Base-by-base conservation (phyloP, 2,113 vertebrate genomes). In the Dasyurus viverrinus region DNA sequence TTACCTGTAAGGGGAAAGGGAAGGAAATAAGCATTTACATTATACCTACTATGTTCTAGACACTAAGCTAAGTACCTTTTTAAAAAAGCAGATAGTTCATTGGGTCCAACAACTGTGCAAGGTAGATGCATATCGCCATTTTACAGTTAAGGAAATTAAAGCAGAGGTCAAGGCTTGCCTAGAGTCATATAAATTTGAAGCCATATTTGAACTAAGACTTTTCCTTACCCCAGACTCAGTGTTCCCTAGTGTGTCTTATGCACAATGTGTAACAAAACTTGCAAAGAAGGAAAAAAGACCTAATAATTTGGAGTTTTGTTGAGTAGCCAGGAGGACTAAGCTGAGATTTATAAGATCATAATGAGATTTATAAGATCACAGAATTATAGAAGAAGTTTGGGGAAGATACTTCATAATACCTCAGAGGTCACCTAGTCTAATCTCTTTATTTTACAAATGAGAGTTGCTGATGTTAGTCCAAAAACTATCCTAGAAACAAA, bases 11-110 rank as follows among this genome's bases (percentile, higher is more conserved):
- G 12, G 60, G 53, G 89, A 89, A 46, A 2, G 22, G 93, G 24
- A 68, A 92, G 92, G 93, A 92, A 93, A 76, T 90, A 92, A 46
- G 19, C 89, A 26, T 55, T 91, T n/a, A 84, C 0, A 84, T 42
- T 42, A 36, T 42, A 8, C 5, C 12, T n/a, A 19, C 60, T n/a
- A 76, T 23, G 16, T 84, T 76, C 60, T n/a, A 76, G 3, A 3
- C 36, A n/a, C 36, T 76, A 16, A 84, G 8, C 1, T 42, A 84
- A 42, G 2, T 84, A 11, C 16, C 68, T 42, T 23, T 54, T 76
- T 22, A 22, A 3, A 12, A 11, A 68, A 68, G 12, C 9, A 60
- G n/a, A 36, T 36, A 60, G 0, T 84, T 42, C n/a, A 84, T 84
- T 42, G 42, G 68, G 23, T 84, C 19, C 16, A 23, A 42, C 19